Conservation (phyloP, 2,888 invertebrate genomes). For the Drosophila paucipuncta region DNA sequence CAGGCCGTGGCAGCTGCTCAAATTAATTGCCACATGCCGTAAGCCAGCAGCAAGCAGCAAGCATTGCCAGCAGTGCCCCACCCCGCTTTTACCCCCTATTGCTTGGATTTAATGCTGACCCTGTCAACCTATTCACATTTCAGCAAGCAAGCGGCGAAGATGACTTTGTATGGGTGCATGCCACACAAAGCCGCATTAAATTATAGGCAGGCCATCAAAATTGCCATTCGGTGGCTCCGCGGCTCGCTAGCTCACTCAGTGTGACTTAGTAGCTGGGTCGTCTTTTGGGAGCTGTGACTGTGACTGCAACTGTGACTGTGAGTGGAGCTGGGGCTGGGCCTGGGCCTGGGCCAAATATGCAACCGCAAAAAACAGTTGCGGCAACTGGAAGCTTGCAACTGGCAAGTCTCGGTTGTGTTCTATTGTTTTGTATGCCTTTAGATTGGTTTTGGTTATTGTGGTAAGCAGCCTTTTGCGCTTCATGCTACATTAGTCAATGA, state of each 20-base stretch:
- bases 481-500: constrained; percentile 81
- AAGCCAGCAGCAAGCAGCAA: constrained; percentile 15
- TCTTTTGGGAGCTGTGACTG: constrained; percentile 15
- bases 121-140: constrained; percentile 76
- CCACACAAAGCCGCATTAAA: constrained; percentile 66
- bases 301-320: constrained; percentile 24
- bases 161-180: constrained; percentile 65
- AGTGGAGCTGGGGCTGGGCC: constrained; percentile 30
- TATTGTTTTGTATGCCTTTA: constrained; percentile 62
- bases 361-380: constrained; percentile 53
- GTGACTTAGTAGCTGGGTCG: constrained; percentile 24
- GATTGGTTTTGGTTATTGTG: constrained; percentile 71
- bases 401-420: constrained; percentile 38
- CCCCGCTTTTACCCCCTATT: constrained; percentile 1
- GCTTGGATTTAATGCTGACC: constrained; percentile 54
- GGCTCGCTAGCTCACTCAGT: not conserved
- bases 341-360: constrained; percentile 26
- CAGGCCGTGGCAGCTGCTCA: constrained; percentile 59
- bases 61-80: constrained; percentile 1
- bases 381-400: constrained; percentile 38
- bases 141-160: constrained; percentile 41
- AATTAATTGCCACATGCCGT: constrained; percentile 67
- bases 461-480: constrained; percentile 75
- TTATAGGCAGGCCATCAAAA: constrained; percentile 61
- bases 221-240: constrained; percentile 39